Evolutionary conservation across 2,888 invertebrate species (phyloP).

Genomic region (Caradrina kadenii): DNA sequence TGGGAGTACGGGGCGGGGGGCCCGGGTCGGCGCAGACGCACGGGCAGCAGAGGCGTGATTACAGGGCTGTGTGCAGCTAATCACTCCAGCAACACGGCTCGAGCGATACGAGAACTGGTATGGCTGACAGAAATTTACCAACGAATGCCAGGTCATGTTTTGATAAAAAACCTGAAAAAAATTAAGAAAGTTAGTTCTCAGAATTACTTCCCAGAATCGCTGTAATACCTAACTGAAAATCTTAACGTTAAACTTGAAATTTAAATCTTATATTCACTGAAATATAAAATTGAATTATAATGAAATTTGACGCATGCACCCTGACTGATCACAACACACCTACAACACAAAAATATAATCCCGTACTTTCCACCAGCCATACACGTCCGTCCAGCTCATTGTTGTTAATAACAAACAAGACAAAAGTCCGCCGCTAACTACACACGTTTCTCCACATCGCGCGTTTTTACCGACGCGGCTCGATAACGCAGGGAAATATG

Average conservation of each 20-base stretch:
- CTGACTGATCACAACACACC: not conserved
- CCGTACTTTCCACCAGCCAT: slow-evolving; percentile 69
- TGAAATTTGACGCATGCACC: not conserved
- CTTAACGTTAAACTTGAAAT: not conserved
- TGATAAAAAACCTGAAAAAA: not conserved
- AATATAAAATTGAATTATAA: too few species aligned
- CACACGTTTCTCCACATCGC: slow-evolving; percentile 75
- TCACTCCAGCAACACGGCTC: slow-evolving; percentile 84
- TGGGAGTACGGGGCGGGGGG: slow-evolving; percentile 55
- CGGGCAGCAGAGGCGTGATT: slow-evolving; percentile 88
- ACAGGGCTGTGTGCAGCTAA: slow-evolving; percentile 87
- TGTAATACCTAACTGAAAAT: not conserved
- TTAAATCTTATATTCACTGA: not conserved
- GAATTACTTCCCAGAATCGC: not conserved
- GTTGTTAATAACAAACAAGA: slow-evolving; percentile 88
- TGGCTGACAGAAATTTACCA: slow-evolving; percentile 63
- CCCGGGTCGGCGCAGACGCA: slow-evolving; percentile 84
- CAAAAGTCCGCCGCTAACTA: slow-evolving; percentile 84
- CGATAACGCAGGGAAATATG: slow-evolving; percentile 72
- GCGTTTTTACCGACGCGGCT: slow-evolving; percentile 68
- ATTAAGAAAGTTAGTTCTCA: not conserved
- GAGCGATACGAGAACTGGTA: slow-evolving; percentile 67
- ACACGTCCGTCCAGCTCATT: slow-evolving; percentile 74
- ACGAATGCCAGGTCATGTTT: not conserved
- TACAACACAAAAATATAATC: not conserved